Conservation (phyloP, 2,113 vertebrate genomes). For the Romanogobio albipinnatus region DNA sequence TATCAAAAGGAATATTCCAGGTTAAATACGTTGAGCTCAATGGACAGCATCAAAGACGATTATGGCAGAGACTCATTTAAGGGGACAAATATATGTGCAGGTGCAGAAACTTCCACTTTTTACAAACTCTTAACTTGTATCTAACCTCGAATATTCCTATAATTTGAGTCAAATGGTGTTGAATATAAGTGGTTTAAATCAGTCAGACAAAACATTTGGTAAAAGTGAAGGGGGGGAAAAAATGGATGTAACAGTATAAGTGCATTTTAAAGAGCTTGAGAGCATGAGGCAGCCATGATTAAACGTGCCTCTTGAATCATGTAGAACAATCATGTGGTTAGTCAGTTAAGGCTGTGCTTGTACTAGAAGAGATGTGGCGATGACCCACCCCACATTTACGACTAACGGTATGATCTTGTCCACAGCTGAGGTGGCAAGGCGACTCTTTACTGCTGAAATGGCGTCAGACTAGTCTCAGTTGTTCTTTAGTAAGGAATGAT, state of each 20-base stretch:
- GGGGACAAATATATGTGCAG: not conserved
- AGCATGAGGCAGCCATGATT: not conserved
- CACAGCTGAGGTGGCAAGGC: not conserved
- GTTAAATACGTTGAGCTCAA: not conserved
- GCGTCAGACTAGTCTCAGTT: slow-evolving; percentile 58
- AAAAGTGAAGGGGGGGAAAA: not conserved
- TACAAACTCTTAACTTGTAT: too few relatives aligned
- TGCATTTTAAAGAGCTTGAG: slow-evolving; percentile 3
- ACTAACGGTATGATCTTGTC: not conserved
- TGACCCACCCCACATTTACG: not conserved
- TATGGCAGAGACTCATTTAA: too few relatives aligned
- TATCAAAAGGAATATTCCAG: not conserved
- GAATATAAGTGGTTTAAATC: not conserved
- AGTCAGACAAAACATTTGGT: not conserved
- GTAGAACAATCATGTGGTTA: slow-evolving; percentile 9
- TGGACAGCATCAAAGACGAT: not conserved
- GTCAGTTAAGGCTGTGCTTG: slow-evolving; percentile 2
- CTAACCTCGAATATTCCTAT: not conserved
- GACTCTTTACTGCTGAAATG: not conserved
- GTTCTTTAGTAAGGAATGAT: slow-evolving; percentile 69
- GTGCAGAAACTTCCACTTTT: not conserved
- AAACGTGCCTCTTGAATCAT: not conserved
- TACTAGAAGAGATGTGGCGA: not conserved
- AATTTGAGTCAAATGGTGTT: not conserved
- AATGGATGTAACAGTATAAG: not conserved